Evolutionary conservation across 2,113 vertebrate genomes (phyloP).

Genomic region (Catharus fuscescens): DNA sequence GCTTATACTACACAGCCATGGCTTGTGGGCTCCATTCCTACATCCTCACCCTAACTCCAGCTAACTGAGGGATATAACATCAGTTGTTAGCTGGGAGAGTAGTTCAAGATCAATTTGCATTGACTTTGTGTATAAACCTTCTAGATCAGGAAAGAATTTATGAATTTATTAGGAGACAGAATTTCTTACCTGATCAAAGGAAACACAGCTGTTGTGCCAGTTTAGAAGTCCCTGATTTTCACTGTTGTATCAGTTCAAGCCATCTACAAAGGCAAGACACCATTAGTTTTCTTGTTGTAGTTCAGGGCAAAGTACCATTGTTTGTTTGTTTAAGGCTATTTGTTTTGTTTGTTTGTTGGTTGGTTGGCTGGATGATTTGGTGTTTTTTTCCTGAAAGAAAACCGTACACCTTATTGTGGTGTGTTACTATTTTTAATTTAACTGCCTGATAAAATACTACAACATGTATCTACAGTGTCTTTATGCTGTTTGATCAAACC

Average conservation of each 20-base stretch:
- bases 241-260: neutral
- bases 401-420: neutral
- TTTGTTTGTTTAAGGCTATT: neutral
- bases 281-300: neutral
- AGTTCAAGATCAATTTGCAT: neutral
- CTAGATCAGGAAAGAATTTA: neutral
- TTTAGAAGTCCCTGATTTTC: neutral
- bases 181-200: neutral
- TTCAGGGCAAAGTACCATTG: neutral
- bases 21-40: neutral
- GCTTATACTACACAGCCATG: neutral
- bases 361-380: neutral
- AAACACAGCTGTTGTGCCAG: neutral
- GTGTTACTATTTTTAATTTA: neutral
- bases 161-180: neutral
- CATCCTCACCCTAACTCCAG: neutral
- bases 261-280: neutral
- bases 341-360: neutral
- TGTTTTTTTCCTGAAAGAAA: neutral
- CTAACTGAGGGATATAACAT: neutral
- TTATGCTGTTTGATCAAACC: neutral
- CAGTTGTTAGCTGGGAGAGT: neutral
- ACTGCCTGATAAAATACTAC: neutral
- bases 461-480: neutral
- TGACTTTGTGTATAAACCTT: neutral